Base-by-base conservation (phyloP, 2,888 invertebrate genomes). In the Aleiodes alternator region DNA sequence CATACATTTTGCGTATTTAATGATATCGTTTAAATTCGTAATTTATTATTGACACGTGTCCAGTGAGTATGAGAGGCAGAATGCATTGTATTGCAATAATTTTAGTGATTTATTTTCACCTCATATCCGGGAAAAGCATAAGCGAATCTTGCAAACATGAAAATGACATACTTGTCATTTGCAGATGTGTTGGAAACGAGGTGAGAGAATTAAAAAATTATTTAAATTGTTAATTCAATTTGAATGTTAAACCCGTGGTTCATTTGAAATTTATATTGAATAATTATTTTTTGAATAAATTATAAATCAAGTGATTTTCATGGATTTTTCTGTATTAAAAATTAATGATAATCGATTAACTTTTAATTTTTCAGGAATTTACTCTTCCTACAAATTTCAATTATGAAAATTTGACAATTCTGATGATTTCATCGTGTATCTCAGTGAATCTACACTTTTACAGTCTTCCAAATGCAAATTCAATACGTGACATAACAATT, bases 181-280 rank as follows among this genome's bases (percentile, higher is more conserved):
- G 86, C 56, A 76, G 59, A 1, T 86, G 86, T 34, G 66, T 76
- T 34, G 82, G 81, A 31, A 80, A 80, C 55, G 84, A 84, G 83
- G 86, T 86, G 77, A 66, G 78, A 72, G 0, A 38, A 56, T 23
- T 34, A 11, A 34, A 51, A 43, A 31, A 31, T 75, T 50, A 53
- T 29, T 64, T 61, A 64, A 48, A 53, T 43, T 70, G 9, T 68
- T 4, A 11, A 3, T 29, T 51, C 16, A 51, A 7, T 34, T 9
- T 7, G 29, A 69, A 12, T 16, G 56, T 43, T 43, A 43, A 43
- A 9, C 3, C 3, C 4, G 43, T 7, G 43, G 9, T 8, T 43
- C 16, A 23, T 34, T 34, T 31, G 1, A n/a, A 59, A 16, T 53
- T 43, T 11, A 43, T 2, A 55, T 69, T 14, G 14, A 55, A 31